Evolutionary conservation across 1,140 invertebrate species (phyloP), one percentile per base, ranked within the genome.

Genomic region (Laodelphax striatellus): DNA sequence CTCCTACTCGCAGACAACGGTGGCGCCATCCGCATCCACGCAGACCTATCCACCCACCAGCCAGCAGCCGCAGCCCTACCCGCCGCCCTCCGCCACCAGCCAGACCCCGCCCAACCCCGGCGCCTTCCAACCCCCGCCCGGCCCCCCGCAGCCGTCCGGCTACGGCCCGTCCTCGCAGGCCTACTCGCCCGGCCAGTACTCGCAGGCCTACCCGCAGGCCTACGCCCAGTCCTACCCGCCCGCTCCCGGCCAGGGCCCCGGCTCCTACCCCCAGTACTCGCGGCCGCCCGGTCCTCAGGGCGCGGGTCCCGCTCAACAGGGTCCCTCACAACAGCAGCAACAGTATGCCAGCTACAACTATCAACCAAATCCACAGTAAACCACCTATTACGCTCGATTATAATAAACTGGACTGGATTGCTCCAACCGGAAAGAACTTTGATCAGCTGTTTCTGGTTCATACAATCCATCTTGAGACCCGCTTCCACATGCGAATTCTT

Each of bases 1-100:
- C 24, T 55, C 63, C 11, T 64, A 64, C 38, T 44, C 62, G 43
- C 63, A 64, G 52, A 62, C 63, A 22, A 64, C 63, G 14, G 58
- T 59, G 21, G 63, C 60, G n/a, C 63, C 63, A 22, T 64, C 63
- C 5, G 63, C 63, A 1, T 62, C 63, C 22, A 64, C 63, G 3
- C 63, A 64, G 16, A 64, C 63, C 11, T 64, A 62, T 17, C 60
- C 60, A 1, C 55, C 63, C 1, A 60, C 28, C 22, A 60, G 53
- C 24, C 24, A 28, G 21, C 22, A 16, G 17, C 22, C 22, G 9
- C 54, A 50, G 14, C 6, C 6, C 19, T 60, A 60, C 41, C 59
- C 59, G 17, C 52, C 59, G 10, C 34, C 34, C 34, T 9, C 46
- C 59, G 46, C 59, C 17, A 60, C 52, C 16, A 55, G 54, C 14